Base-by-base conservation (phyloP, 2,888 invertebrate species). In the Sarcophaga carnaria region DNA sequence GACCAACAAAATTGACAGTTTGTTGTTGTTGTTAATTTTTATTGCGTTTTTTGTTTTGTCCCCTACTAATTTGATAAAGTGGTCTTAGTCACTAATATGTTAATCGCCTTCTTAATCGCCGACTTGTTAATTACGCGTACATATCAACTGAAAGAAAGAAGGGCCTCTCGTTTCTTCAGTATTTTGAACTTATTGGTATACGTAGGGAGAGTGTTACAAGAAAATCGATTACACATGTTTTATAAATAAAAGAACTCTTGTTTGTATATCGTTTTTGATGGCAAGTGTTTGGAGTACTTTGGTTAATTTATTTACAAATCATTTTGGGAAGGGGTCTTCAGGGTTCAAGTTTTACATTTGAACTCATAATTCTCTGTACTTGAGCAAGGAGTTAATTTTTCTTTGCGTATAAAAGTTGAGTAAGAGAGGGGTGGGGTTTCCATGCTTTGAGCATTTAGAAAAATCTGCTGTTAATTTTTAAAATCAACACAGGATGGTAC, bases 1-100 rank as follows among this genome's bases (percentile, higher is more conserved):
- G 80, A 47, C 37, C 14, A 17, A 14, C 78, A 79, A 25, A 75
- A 74, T 63, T 86, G 80, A 69, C 78, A 74, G 27, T 60, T 81
- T 12, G 25, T 77, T 64, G 25, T 37, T 37, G 37, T 37, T 37
- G 27, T 27, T 27, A 3, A 27, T 27, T 37, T 37, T 37, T 37
- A 37, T 37, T 37, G 10, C 37, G 47, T 45, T 49, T 74, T 66
- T 72, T 76, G 0, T 71, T 71, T 80, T 4, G 20, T 5, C 49
- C 63, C 54, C 49, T 63, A 3, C 49, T 14, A 20, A 27, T n/a
- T 59, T 4, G 22, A 14, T 54, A 59, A 4, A 22, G 59, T 59
- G 17, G n/a, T 20, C 59, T 74, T 22, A 62, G n/a, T 75, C 49
- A 75, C n/a, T 69, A 75, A 69, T 75, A 75, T 54, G 27, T 71